Base-by-base conservation (phyloP, 2,797 vertebrate species). In the Sus cebifrons region DNA sequence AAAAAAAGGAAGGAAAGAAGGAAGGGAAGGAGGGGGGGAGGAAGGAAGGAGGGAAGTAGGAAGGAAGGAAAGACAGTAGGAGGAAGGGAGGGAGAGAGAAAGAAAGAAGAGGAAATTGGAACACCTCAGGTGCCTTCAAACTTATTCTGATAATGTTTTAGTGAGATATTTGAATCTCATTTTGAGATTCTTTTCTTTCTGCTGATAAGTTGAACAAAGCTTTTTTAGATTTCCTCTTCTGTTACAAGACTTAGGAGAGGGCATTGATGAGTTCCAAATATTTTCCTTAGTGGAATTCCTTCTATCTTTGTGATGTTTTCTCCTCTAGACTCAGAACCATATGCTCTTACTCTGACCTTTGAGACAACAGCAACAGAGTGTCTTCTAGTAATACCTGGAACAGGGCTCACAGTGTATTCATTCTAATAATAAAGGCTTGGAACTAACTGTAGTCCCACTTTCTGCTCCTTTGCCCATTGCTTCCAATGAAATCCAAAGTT, bases 211-310 rank as follows among this genome's bases (percentile, higher is more conserved):
- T 49, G 15, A 94, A 85, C 40, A 79, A 8, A 56, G 15, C n/a
- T 79, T 78, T 12, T 20, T 60, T n/a, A 62, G 49, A 64, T n/a
- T 62, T 94, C 14, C 2, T 54, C 49, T 81, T 68, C 27, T 67
- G 23, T 71, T 67, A 27, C 2, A 5, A 88, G 65, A 60, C 27
- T 54, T n/a, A 49, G 10, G 0, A 73, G 70, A 64, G 74, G 73
- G 14, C 54, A 73, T 1, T 62, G 27, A 91, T 14, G 32, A 67
- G 7, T 78, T 29, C 52, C 36, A 68, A 74, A 93, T 5, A n/a
- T 49, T 85, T 79, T 84, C 25, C 77, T 91, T 74, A 56, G 25
- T 67, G 29, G 88, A 84, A 79, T 56, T 54, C 27, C 49, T 90
- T 65, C 36, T 90, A 15, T n/a, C 40, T 60, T 60, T 85, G 78